Evolutionary conservation across 2,888 invertebrate genomes (phyloP).

Genomic region (Andricus curvator): DNA sequence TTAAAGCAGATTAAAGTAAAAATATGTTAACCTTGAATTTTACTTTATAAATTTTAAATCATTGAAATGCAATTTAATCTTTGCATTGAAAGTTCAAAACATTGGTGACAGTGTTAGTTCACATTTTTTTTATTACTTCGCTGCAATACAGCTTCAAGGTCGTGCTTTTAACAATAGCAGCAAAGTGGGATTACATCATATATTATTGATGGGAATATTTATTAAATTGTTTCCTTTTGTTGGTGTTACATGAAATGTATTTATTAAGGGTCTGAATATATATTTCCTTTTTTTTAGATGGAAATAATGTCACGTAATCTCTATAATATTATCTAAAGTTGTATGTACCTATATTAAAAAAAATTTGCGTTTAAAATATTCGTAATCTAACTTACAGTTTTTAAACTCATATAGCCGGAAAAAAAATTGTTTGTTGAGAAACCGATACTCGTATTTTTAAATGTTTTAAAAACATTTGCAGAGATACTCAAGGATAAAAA

Average conservation of each 20-base stretch:
- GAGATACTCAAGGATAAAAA: too few relatives aligned
- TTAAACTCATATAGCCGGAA: too few relatives aligned
- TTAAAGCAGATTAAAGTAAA: too few relatives aligned
- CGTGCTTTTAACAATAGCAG: conserved; percentile 7
- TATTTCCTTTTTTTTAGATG: not conserved
- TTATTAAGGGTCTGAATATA: too few relatives aligned
- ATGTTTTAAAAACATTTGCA: too few relatives aligned
- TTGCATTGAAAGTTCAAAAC: not conserved
- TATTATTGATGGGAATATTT: not conserved
- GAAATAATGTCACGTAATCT: not conserved
- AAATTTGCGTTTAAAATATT: too few relatives aligned
- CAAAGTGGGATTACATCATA: not conserved
- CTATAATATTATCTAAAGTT: not conserved
- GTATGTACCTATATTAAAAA: not conserved
- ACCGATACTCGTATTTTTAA: too few relatives aligned
- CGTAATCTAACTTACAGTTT: too few relatives aligned
- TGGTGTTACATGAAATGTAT: too few relatives aligned
- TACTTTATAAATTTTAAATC: not conserved
- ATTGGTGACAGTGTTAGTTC: not conserved
- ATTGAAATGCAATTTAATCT: not conserved
- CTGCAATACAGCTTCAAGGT: conserved; percentile 22
- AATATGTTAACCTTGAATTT: not conserved
- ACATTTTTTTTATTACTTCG: conserved; percentile 1
- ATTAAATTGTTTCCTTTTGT: not conserved
- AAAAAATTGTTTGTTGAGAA: too few relatives aligned